Evolutionary conservation across 1,140 invertebrate genomes (phyloP), one percentile per base, ranked within the genome.

Genomic region (Penaeus indicus): DNA sequence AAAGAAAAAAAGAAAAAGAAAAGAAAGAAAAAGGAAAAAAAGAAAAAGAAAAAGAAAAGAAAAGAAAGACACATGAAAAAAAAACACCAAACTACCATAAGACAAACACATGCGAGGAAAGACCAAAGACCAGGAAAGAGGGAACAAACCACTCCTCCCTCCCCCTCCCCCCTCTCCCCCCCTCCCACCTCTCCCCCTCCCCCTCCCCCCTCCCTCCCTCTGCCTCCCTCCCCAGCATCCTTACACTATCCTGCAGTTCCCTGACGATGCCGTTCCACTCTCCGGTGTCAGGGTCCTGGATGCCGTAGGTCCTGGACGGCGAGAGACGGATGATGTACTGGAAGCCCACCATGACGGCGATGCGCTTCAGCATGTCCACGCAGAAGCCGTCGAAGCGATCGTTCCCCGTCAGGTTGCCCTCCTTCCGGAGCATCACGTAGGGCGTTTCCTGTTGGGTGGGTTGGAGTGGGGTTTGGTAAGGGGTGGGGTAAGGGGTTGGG

Each of bases 221-320:
- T 18, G 10, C 16, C 81, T 11, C 4, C 8, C 61, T 22, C n/a
- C 13, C 60, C 21, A 19, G 80, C 8, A 77, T n/a, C 85, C 92
- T 93, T 92, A 96, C 96, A 93, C 96, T 95, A 92, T 97, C 96
- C 93, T 98, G 96, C 38, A 99, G 94, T 92, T 98, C 96, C 54
- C 96, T 94, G 0, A 99, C 98, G 90, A 99, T 97, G 3, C 98
- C 98, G 92, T 99, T 99, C 98, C 98, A 99, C 91, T 98, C 95
- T 89, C 97, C 97, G 1, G 97, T 98, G 82, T 97, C 95, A 0
- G 97, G 96, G 93, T 98, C 96, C 91, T 96, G 96, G 19, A 97
- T 97, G 0, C 98, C 98, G 92, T 99, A 99, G 95, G 97, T 97
- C 91, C 96, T 96, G 93, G 99, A 98, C 0, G 97, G 96, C 0